A percentile compares a stretch with the other conserved stretches of the same genome.
phyloP scores from a whole-genome alignment of 1,140 invertebrate genomes.

The Leguminivora glycinivorella region DNA sequence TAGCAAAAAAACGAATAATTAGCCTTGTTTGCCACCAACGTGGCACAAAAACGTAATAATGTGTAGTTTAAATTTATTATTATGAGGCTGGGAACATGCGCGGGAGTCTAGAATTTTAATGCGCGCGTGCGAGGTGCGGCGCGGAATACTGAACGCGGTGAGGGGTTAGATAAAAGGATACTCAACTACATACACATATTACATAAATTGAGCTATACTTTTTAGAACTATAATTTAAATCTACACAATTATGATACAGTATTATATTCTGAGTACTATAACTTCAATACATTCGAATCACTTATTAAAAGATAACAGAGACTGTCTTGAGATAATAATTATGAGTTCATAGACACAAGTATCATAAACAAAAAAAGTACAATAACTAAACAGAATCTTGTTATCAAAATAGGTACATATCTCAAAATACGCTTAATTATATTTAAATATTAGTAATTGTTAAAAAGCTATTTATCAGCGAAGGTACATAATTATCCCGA shows the following conservation, averaged over 20 bases:
- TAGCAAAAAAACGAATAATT: not conserved
- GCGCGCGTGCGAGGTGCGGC: not conserved
- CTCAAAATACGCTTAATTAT: not conserved
- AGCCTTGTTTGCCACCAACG: not conserved
- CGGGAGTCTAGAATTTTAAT: slow-evolving; percentile 1
- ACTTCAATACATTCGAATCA: no score
- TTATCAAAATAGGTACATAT: not conserved
- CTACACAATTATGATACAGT: no score
- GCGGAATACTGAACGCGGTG: not conserved
- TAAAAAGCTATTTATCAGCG: not conserved
- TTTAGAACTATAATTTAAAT: slow-evolving; percentile 24
- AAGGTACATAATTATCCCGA: not conserved
- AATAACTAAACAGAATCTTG: not conserved
- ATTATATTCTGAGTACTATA: no score
- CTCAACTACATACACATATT: not conserved
- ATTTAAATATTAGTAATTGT: not conserved
- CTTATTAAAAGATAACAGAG: no score
- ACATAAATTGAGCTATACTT: not conserved
- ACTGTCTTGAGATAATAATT: no score
- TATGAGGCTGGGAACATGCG: slow-evolving; percentile 13
- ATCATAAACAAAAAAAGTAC: not conserved
- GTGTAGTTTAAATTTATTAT: not conserved
- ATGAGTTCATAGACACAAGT: no score
- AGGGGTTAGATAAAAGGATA: not conserved
- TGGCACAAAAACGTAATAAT: not conserved